Evolutionary conservation across 2,113 vertebrate genomes (phyloP).

Genomic region (Zapornia atra): DNA sequence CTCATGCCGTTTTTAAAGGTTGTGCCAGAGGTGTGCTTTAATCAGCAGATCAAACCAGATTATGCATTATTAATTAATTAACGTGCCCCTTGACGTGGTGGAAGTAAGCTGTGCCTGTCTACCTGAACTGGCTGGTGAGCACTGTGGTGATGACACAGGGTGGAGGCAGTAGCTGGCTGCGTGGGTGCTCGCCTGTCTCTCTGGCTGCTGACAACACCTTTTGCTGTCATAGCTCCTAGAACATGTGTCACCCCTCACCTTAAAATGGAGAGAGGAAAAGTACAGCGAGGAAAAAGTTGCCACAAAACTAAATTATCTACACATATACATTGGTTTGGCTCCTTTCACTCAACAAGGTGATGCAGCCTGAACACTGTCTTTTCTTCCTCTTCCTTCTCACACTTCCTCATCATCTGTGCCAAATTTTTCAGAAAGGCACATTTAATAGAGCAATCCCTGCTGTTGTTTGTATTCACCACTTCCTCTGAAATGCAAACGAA

Average conservation of each 20-base stretch:
- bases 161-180: not conserved
- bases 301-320: not conserved
- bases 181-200: not conserved
- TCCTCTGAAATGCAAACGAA: not conserved
- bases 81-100: not conserved
- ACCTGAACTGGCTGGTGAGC: not conserved
- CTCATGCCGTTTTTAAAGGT: not conserved
- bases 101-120: not conserved
- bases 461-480: not conserved
- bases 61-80: not conserved
- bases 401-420: not conserved
- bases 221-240: slow-evolving; percentile 37
- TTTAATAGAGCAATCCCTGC: not conserved
- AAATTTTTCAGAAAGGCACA: not conserved
- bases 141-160: not conserved
- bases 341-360: not conserved
- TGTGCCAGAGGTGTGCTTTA: not conserved
- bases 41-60: slow-evolving; percentile 45
- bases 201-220: not conserved
- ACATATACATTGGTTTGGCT: not conserved
- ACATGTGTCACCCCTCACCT: not conserved
- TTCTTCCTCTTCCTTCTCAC: not conserved
- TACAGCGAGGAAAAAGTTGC: not conserved
- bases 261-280: not conserved
- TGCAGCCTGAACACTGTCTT: not conserved